These are phyloP conservation scores for Zaprionus bogoriensis DNA, from an alignment of 2,888 invertebrate species.

Conservation along the genomic window DNA sequence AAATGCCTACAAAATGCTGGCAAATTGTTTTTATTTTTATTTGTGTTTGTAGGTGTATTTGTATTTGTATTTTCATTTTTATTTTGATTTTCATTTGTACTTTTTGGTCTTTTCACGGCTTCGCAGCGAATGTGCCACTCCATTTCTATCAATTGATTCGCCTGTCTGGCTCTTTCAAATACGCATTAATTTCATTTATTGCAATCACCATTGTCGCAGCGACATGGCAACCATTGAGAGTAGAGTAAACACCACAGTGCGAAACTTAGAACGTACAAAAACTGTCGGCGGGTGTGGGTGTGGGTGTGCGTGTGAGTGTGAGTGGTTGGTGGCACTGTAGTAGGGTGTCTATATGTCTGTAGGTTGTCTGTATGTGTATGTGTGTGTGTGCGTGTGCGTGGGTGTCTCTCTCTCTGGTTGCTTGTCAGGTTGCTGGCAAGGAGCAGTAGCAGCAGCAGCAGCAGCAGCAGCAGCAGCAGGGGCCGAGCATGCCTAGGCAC, in stretches of 20 bases:
- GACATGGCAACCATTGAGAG: slow-evolving; percentile 67
- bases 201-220: slow-evolving; percentile 71
- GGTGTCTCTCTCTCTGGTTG: too few relatives aligned
- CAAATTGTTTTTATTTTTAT: slow-evolving; percentile 13
- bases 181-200: slow-evolving; percentile 78
- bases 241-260: slow-evolving; percentile 52
- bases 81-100: slow-evolving; percentile 22
- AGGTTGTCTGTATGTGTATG: not conserved
- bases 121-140: slow-evolving; percentile 52
- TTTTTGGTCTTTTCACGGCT: slow-evolving; percentile 20
- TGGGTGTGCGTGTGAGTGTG: not conserved
- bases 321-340: not conserved
- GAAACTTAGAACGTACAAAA: slow-evolving; percentile 52
- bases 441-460: slow-evolving; percentile 15
- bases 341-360: not conserved
- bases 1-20: slow-evolving; percentile 16
- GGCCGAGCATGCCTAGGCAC: slow-evolving; percentile 65
- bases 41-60: slow-evolving; percentile 14
- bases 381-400: not conserved
- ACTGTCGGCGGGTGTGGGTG: slow-evolving; percentile 13
- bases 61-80: slow-evolving; percentile 18
- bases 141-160: slow-evolving; percentile 77
- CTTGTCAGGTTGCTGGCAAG: slow-evolving; percentile 21
- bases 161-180: slow-evolving; percentile 77
- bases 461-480: not conserved